Base-by-base conservation (phyloP, 2,113 vertebrate species). In the Lasiurus cinereus region DNA sequence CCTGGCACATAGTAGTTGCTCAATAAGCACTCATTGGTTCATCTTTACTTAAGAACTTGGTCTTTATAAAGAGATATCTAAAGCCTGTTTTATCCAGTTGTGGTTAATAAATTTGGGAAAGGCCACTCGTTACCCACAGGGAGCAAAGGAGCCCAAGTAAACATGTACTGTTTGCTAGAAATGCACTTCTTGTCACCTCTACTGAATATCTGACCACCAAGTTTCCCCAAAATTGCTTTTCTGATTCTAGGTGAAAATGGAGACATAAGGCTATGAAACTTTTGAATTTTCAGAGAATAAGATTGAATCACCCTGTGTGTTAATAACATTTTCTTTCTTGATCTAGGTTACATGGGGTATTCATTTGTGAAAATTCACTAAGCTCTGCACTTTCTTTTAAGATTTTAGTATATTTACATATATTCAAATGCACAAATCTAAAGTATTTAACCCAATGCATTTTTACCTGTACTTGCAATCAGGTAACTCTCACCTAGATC, bases 331-430 rank as follows among this genome's bases (percentile, higher is more conserved):
- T 93, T 84, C 56, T 24, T 69, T 78, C 67, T 84, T 52, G n/a
- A 36, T 70, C 31, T 52, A 78, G 64, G n/a, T 69, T 79, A 64
- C 11, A 33, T 48, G 52, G 1, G 8, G 3, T 24, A 3, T 72
- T 82, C 16, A 67, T 79, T 76, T 92, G 33, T 87, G 24, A 90
- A 85, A 84, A 84, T 66, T 76, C 43, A 79, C 50, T 7, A 92
- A 89, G 14, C 15, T 91, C 27, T 76, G 54, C 2, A 18, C 19
- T 70, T 64, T 59, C 21, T 93, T 78, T 56, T 66, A 48, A 92
- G 39, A 66, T 83, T 77, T 8, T 67, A 62, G 11, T 59, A 29
- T 64, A 88, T 74, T 76, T 84, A 46, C 18, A 52, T 43, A 33
- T 70, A 19, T 56, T 87, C 83, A 93, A 85, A 73, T 22, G 7